Evolutionary conservation across 2,113 vertebrate genomes (phyloP), one percentile per base, ranked within the genome.

Genomic region (Chaenogobius annularis): DNA sequence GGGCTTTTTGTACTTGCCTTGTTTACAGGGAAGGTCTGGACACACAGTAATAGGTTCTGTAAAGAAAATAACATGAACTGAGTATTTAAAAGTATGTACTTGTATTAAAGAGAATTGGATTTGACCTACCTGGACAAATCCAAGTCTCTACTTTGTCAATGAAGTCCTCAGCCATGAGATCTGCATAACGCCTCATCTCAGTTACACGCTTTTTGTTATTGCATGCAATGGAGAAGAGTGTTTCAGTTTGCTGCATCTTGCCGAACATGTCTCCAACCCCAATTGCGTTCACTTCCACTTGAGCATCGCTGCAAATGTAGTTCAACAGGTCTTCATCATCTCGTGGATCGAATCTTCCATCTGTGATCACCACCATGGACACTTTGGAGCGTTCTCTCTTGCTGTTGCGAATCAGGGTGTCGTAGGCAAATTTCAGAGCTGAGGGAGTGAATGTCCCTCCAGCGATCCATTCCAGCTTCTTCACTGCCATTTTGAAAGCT

Each of bases 381-480:
- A 98, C 95, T 0, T 93, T 95, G n/a, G 96, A 94, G 35, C 91
- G 93, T 69, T 94, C 19, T 59, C 98, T 91, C 77, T 92, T 93
- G 87, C 95, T 96, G 71, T 95, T 92, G 74, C 94, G 95, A 84
- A 99, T 98, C 66, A 99, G 93, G 72, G 92, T 86, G 44, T 99
- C 94, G 14, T 99, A 98, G 73, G 98, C 95, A 31, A 95, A 99
- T 81, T 96, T 96, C 70, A 99, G 94, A 35, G 98, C 98, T 0
- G 98, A 99, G 0, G 96, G 97, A 0, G 97, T 99, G 94, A 95
- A 99, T n/a, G 98, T 99, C 81, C 98, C 98, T 0, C 98, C 98
- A 0, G 98, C 98, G 0, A 99, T 99, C 98, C 98, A 99, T 88
- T 98, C 93, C 0, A 99, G 93, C 4, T 92, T 95, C 85, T 95